These are phyloP conservation scores for Helicolenus hilgendorfi DNA, from an alignment of 2,797 vertebrate species.

Conservation along the genomic window DNA sequence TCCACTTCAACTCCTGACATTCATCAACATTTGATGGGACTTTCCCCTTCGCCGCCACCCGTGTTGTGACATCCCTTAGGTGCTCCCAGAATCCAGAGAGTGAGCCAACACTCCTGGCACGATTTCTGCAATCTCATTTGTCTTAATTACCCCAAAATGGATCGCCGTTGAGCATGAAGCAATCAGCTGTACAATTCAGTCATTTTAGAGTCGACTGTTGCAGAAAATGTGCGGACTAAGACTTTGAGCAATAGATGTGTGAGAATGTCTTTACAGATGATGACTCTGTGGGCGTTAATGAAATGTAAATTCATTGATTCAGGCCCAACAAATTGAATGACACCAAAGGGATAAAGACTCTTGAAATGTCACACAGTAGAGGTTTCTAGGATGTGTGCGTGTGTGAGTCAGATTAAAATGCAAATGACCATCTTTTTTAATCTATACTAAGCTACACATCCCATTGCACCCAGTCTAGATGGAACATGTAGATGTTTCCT, in stretches of 20 bases:
- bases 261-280: neutral
- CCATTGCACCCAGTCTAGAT: neutral
- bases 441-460: slow-evolving; percentile 31
- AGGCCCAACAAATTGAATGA: neutral
- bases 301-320: neutral
- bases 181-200: neutral
- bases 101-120: slow-evolving; percentile 38
- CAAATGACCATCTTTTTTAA: slow-evolving; percentile 39
- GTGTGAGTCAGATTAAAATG: slow-evolving; percentile 28
- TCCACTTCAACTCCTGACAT: slow-evolving; percentile 25
- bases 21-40: slow-evolving; percentile 50
- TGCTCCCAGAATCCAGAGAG: slow-evolving; percentile 7
- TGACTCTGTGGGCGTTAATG: neutral
- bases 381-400: slow-evolving; percentile 3
- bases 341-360: neutral
- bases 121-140: slow-evolving; percentile 48
- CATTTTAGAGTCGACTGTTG: slow-evolving; percentile 1
- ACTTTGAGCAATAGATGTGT: neutral
- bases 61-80: slow-evolving; percentile 14
- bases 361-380: slow-evolving; percentile 1
- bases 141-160: slow-evolving; percentile 63
- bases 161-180: slow-evolving; percentile 2
- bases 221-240: slow-evolving; percentile 13
- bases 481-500: slow-evolving; percentile 1
- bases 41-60: slow-evolving; percentile 37